Evolutionary conservation across 2,113 vertebrate genomes (phyloP).

Genomic region (Toxotes chatareus): DNA sequence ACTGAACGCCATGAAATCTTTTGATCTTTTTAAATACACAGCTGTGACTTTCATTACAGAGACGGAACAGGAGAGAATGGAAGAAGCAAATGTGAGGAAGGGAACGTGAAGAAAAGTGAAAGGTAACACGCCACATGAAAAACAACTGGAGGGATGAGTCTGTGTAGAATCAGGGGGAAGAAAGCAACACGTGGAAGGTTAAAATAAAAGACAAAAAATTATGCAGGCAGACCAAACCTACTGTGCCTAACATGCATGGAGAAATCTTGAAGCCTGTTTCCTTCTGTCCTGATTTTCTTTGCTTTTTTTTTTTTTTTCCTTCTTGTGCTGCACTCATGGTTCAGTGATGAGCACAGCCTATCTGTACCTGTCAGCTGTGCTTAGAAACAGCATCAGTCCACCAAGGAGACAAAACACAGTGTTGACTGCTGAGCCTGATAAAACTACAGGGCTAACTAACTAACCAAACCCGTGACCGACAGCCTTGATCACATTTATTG

Average conservation of each 20-base stretch:
- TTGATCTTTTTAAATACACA: background rate
- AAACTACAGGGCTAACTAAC: too few species aligned
- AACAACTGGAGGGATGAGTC: background rate
- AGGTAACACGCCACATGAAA: too few species aligned
- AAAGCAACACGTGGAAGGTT: background rate
- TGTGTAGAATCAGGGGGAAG: background rate
- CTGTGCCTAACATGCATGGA: background rate
- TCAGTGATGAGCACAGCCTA: background rate
- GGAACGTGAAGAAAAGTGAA: background rate
- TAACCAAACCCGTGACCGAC: too few species aligned
- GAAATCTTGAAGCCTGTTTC: background rate
- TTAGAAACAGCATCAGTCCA: constrained; percentile 7
- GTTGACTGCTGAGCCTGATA: constrained; percentile 9
- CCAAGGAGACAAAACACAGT: background rate
- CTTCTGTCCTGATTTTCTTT: background rate
- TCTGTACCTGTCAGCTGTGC: constrained; percentile 7
- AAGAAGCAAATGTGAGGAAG: too few species aligned
- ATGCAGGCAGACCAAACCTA: background rate
- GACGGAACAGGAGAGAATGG: background rate
- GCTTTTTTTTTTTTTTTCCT: background rate
- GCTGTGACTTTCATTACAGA: background rate
- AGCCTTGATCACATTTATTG: too few species aligned
- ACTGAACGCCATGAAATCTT: background rate
- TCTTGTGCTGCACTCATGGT: background rate
- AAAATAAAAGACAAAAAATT: background rate